Conservation (phyloP, 2,113 vertebrate species). For the Gracilinanus agilis region DNA sequence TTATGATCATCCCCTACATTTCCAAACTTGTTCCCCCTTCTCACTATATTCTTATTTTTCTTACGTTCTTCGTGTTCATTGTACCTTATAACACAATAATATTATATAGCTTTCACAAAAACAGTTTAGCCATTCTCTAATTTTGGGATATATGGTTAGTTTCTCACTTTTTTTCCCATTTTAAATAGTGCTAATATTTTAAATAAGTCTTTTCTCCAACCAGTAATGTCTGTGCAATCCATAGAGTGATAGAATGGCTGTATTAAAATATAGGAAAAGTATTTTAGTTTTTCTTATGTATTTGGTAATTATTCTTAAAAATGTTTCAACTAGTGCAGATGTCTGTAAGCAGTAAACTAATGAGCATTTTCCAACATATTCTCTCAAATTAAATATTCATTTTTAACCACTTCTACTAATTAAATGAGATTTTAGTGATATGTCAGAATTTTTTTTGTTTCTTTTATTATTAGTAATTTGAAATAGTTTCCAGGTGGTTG, state of each 20-base stretch:
- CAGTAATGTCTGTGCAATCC: neutral
- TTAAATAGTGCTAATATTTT: neutral
- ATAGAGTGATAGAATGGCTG: neutral
- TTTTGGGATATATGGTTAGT: neutral
- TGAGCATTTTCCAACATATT: neutral
- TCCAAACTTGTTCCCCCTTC: neutral
- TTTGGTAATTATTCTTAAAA: neutral
- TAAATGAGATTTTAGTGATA: neutral
- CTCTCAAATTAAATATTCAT: neutral
- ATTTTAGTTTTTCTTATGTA: neutral
- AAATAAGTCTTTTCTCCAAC: neutral
- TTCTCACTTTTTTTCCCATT: neutral
- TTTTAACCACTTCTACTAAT: neutral
- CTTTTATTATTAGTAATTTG: neutral
- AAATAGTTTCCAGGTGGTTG: neutral
- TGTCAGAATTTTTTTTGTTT: neutral
- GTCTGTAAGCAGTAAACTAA: neutral
- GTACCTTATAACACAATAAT: neutral
- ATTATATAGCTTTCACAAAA: neutral
- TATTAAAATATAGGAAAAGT: neutral
- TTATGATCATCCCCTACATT: neutral
- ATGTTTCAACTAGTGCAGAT: neutral
- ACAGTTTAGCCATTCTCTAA: neutral
- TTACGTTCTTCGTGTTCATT: neutral
- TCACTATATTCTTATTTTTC: neutral